Evolutionary conservation across 1,140 invertebrate species (phyloP), one percentile per base, ranked within the genome.

Genomic region (Meloidogyne hapla): DNA sequence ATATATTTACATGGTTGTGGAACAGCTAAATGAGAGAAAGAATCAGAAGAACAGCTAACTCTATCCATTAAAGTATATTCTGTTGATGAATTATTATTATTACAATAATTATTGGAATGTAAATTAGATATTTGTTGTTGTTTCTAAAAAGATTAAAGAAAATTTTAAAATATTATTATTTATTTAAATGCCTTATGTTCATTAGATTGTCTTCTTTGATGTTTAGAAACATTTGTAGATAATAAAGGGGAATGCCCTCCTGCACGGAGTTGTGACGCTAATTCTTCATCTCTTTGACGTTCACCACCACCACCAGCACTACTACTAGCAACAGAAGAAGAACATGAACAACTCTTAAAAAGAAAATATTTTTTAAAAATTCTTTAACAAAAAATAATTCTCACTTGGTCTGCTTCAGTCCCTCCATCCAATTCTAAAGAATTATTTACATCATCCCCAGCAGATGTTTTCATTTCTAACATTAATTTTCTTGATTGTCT

Each of bases 11-110:
- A 74, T 64, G 77, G 61, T 18, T 40, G 72, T 13, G 76, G 76
- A 45, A 77, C 76, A 33, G 48, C 61, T 38, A 77, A 42, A 38
- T 77, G 76, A 9, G 76, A 69, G 48, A 68, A 76, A 3, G 71
- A 73, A 64, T 73, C 71, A 38, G 71, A 73, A 15, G 69, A 76
- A n/a, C 75, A 76, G 21, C 65, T 69, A 28, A 68, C 75, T 9
- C 68, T 76, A 42, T 76, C 75, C 75, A 76, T 76, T 13, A 42
- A 69, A 8, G 45, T 76, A 48, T 76, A 76, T n/a, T 76, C 75
- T 63, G 23, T 18, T 76, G 42, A 15, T 64, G 48, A 72, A 26
- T 26, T 25, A 33, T 42, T 28, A 40, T 65, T 65, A 33, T 9
- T 10, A 65, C 10, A 65, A 33, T 18, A 18, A 48, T 48, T 56